phyloP scores from a whole-genome alignment of 2,797 vertebrate genomes.

The Eulemur rubriventer region DNA sequence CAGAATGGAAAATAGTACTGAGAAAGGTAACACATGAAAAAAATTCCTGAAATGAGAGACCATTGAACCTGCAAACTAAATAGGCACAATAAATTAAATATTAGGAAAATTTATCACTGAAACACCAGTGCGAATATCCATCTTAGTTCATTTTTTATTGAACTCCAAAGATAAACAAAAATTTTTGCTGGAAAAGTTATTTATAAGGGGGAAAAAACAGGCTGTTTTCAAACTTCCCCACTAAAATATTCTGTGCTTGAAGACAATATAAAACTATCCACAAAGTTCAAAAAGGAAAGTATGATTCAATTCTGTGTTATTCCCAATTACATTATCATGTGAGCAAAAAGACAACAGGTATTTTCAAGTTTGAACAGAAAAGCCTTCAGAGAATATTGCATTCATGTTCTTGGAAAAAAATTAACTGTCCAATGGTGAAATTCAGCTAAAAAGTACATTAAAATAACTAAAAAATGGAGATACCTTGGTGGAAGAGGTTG shows the following conservation, averaged over 20 bases:
- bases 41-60: background rate
- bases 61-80: background rate
- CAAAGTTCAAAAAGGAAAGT: background rate
- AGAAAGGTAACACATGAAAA: background rate
- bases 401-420: background rate
- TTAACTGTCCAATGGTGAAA: background rate
- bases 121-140: background rate
- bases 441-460: background rate
- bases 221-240: background rate
- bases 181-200: background rate
- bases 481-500: background rate
- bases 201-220: background rate
- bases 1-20: background rate
- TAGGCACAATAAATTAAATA: background rate
- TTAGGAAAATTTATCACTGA: background rate
- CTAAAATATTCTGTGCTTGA: background rate
- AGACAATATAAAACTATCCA: background rate
- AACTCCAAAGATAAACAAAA: background rate
- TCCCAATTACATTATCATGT: background rate
- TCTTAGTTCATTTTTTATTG: background rate
- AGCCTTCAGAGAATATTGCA: background rate
- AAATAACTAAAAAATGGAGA: background rate
- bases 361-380: background rate
- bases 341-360: background rate
- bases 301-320: background rate